Evolutionary conservation across 1,140 invertebrate genomes (phyloP), one percentile per base, ranked within the genome.

Genomic region (Ceratina australensis): DNA sequence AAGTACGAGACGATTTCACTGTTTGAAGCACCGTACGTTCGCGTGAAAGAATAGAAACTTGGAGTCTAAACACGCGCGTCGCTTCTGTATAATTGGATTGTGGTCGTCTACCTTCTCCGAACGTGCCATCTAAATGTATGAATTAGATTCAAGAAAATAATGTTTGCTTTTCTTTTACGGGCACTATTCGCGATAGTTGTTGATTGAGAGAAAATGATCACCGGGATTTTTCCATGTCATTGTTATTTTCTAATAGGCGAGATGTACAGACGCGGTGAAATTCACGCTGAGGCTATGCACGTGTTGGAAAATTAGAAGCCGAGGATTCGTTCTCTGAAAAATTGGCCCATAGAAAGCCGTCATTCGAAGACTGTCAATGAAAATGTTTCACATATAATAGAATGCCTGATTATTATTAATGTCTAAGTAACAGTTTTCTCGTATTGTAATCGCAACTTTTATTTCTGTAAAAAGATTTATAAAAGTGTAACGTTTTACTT

Each of bases 241-340:
- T 77, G 67, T 71, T 77, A 54, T 77, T 77, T 78, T 72, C 50
- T 64, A 78, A 72, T 64, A 61, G 50, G 15, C 42, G 4, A 66
- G 20, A 18, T 24, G 3, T 42, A 26, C 24, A 22, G 7, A 7
- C 52, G 68, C 61, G 77, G 82, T 79, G 82, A 83, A 83, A 83
- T 77, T 83, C 75, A 49, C 59, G 18, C 7, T 18, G 42, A 22
- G 26, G n/a, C 65, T 56, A 52, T 68, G 69, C 54, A 28, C 28
- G 28, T 64, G 52, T 20, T 71, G 61, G 66, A 72, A 83, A 83
- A 82, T 79, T 59, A 69, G 47, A 69, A 28, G 80, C 49, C 54
- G 47, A 7, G 3, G 68, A 72, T 56, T 71, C 76, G 26, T 77
- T 59, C 49, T 63, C 75, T 57, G 68, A 59, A 78, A 78, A 78